phyloP scores from a whole-genome alignment of 2,888 invertebrate species.

The Dasypogon diadema region DNA sequence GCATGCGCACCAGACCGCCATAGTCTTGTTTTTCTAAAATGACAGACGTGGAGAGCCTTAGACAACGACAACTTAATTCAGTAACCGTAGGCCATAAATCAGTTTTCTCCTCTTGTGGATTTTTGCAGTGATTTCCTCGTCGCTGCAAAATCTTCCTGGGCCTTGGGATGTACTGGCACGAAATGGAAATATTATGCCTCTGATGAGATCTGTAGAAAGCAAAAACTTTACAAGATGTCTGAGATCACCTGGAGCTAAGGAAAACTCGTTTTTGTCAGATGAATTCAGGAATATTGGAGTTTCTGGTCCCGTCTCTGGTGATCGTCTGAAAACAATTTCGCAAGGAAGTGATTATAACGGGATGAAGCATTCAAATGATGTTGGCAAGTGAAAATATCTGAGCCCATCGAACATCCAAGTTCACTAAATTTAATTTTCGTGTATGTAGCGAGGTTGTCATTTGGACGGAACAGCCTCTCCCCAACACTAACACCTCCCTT shows the following conservation, averaged over 20 bases:
- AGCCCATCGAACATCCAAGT: slow-evolving; percentile 26
- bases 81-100: slow-evolving; percentile 46
- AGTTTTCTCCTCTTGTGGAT: slow-evolving; percentile 36
- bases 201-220: slow-evolving; percentile 20
- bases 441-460: slow-evolving; percentile 24
- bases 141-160: slow-evolving; percentile 8
- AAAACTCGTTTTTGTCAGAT: slow-evolving; percentile 39
- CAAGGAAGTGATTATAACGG: slow-evolving; percentile 49
- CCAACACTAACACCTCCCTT: slow-evolving; percentile 41
- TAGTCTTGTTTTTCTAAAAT: slow-evolving; percentile 19
- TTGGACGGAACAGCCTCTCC: slow-evolving; percentile 14
- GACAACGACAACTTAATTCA: slow-evolving; percentile 46
- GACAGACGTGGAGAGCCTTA: slow-evolving; percentile 20
- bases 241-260: slow-evolving; percentile 30
- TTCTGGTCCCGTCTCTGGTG: slow-evolving; percentile 6
- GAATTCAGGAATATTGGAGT: slow-evolving; percentile 35
- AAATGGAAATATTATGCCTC: neutral
- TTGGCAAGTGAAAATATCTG: slow-evolving; percentile 24
- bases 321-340: neutral
- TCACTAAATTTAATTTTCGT: slow-evolving; percentile 40
- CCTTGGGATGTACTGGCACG: slow-evolving; percentile 13
- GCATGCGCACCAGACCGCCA: neutral
- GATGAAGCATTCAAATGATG: slow-evolving; percentile 20
- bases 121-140: slow-evolving; percentile 23
- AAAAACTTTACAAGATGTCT: slow-evolving; percentile 25